phyloP scores from a whole-genome alignment of 2,888 invertebrate species.

The Dynastes hyllus region DNA sequence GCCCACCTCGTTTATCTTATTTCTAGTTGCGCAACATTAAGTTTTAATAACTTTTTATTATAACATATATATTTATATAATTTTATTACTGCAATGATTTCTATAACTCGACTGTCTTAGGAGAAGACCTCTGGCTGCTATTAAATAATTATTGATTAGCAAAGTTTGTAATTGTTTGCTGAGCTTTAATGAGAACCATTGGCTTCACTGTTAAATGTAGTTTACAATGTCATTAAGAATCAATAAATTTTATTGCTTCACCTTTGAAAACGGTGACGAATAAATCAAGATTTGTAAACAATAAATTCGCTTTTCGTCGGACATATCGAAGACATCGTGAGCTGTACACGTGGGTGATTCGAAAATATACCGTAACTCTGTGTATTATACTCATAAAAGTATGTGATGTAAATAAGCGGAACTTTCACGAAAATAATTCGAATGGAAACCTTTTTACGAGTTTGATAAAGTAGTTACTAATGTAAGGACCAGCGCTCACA shows the following conservation, averaged over 20 bases:
- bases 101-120: no score
- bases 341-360: conserved; percentile 16
- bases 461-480: conserved; percentile 13
- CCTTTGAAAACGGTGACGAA: not conserved
- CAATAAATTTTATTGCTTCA: conserved; percentile 13
- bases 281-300: conserved; percentile 21
- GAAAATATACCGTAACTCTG: conserved; percentile 10
- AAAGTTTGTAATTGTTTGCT: no score
- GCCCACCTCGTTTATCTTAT: no score
- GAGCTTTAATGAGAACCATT: no score
- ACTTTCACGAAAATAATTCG: conserved; percentile 36
- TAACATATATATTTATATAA: no score
- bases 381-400: conserved; percentile 4
- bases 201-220: no score
- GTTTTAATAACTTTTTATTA: no score
- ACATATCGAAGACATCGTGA: not conserved
- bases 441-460: conserved; percentile 30
- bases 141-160: no score
- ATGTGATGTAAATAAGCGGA: conserved; percentile 11
- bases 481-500: not conserved
- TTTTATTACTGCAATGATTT: no score
- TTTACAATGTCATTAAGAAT: not conserved
- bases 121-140: no score
- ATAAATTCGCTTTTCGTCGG: conserved; percentile 12
- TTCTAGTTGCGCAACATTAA: no score